phyloP scores from a whole-genome alignment of 2,888 invertebrate genomes.

The Cyclophora punctaria region DNA sequence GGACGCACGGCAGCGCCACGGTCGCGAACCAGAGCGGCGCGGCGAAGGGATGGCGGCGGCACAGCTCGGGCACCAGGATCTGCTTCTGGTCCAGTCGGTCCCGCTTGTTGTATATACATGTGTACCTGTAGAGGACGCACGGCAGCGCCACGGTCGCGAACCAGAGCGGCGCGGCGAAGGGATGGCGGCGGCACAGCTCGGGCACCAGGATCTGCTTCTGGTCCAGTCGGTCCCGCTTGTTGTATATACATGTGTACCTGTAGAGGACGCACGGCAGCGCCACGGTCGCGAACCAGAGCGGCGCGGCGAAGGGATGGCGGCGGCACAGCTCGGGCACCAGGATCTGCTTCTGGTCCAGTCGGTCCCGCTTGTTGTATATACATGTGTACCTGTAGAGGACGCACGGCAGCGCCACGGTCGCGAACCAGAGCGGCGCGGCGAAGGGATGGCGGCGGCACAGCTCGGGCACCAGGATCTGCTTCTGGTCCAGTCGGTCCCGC shows the following conservation, averaged over 20 bases:
- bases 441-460: constrained; percentile 97
- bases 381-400: constrained; percentile 94
- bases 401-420: constrained; percentile 93
- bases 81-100: constrained; percentile 98
- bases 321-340: constrained; percentile 96
- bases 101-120: constrained; percentile 91
- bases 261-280: constrained; percentile 93
- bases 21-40: constrained; percentile 96
- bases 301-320: constrained; percentile 97
- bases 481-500: constrained; percentile 87
- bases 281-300: constrained; percentile 93
- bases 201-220: constrained; percentile 98
- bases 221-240: constrained; percentile 93
- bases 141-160: constrained; percentile 94
- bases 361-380: constrained; percentile 93
- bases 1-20: constrained; percentile 90
- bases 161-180: constrained; percentile 95
- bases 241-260: constrained; percentile 93
- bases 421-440: constrained; percentile 94
- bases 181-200: constrained; percentile 96
- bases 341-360: constrained; percentile 97
- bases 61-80: constrained; percentile 96
- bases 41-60: constrained; percentile 96
- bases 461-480: constrained; percentile 97
- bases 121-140: constrained; percentile 93